phyloP scores from a whole-genome alignment of 2,797 vertebrate species.

The Hozukius guyotensis region DNA sequence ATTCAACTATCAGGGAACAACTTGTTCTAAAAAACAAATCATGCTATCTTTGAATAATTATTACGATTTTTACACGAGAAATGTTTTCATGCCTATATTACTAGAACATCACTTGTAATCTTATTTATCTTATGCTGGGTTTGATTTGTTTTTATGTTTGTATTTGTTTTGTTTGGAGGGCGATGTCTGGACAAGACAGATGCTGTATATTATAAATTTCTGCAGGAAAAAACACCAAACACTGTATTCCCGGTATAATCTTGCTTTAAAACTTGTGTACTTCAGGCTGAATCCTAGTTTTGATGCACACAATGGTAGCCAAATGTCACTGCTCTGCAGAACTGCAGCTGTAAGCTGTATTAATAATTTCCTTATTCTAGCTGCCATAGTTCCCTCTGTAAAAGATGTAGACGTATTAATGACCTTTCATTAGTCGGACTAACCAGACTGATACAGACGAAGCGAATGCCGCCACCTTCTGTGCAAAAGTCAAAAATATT shows the following conservation, averaged over 20 bases:
- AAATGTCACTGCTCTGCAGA: neutral
- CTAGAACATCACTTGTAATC: constrained; percentile 11
- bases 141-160: constrained; percentile 50
- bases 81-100: constrained; percentile 37
- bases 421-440: neutral
- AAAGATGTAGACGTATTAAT: neutral
- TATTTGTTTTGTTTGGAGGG: constrained; percentile 18
- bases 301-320: neutral
- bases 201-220: neutral
- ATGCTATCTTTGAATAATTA: constrained; percentile 19
- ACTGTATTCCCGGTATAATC: neutral
- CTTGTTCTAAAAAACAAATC: constrained; percentile 8
- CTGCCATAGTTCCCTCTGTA: neutral
- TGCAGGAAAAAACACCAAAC: constrained; percentile 9
- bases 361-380: neutral
- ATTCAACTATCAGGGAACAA: constrained; percentile 58
- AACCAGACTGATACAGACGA: neutral
- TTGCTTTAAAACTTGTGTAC: neutral
- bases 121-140: constrained; percentile 55
- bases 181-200: neutral
- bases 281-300: neutral
- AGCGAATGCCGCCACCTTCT: constrained; percentile 13
- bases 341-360: constrained; percentile 1
- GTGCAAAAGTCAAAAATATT: neutral
- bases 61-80: constrained; percentile 32